phyloP scores from a whole-genome alignment of 2,113 vertebrate species.

The Meriones unguiculatus region DNA sequence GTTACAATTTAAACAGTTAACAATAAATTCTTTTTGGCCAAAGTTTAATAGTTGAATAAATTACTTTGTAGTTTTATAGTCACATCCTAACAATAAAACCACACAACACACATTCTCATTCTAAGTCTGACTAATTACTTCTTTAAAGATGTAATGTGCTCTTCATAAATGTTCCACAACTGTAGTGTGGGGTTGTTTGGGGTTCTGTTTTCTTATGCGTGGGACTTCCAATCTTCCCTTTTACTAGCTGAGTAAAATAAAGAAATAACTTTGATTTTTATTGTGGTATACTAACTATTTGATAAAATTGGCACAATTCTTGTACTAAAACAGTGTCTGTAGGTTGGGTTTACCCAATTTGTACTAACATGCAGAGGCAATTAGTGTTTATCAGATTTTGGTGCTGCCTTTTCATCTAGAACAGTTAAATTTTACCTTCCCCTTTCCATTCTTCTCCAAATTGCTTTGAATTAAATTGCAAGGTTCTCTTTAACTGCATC shows the following conservation, averaged over 20 bases:
- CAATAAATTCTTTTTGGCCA: slow-evolving; percentile 52
- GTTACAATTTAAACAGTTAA: slow-evolving; percentile 60
- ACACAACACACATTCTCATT: slow-evolving; percentile 65
- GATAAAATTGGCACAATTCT: neutral
- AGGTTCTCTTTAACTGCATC: neutral
- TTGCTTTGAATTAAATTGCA: slow-evolving; percentile 6
- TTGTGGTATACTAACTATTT: slow-evolving; percentile 47
- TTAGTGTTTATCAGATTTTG: slow-evolving; percentile 33
- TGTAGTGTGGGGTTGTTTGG: neutral
- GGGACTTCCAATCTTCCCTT: slow-evolving; percentile 69
- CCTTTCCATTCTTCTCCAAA: neutral
- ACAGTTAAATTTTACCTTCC: slow-evolving; percentile 1
- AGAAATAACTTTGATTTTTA: slow-evolving; percentile 65
- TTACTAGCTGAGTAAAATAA: slow-evolving; percentile 59
- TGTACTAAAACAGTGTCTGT: neutral
- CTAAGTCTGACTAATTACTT: slow-evolving; percentile 70
- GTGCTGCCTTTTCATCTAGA: slow-evolving; percentile 56
- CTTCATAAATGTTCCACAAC: slow-evolving; percentile 52
- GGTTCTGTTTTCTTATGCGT: slow-evolving; percentile 52
- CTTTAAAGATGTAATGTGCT: slow-evolving; percentile 70
- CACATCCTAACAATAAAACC: slow-evolving; percentile 32
- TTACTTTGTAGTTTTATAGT: slow-evolving; percentile 51
- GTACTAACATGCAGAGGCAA: slow-evolving; percentile 14
- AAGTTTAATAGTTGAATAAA: slow-evolving; percentile 72
- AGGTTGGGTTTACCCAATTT: slow-evolving; percentile 13